A percentile compares a stretch with the other conserved stretches of the same genome.
phyloP scores from a whole-genome alignment of 2,888 invertebrate species.

The Drosophila rellima region DNA sequence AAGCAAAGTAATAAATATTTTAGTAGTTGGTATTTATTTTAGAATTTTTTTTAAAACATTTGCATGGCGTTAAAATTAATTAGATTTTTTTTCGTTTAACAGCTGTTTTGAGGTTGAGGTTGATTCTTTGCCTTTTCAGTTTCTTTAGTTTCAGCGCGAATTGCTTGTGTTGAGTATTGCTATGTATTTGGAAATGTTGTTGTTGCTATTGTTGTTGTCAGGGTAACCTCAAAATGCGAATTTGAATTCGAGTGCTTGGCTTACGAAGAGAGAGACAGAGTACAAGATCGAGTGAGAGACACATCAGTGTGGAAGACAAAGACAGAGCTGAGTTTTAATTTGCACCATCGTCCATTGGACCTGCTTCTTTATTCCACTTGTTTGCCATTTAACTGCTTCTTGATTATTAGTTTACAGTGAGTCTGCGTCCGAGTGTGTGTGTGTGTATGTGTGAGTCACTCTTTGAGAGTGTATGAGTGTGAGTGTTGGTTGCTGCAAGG shows the following conservation, averaged over 20 bases:
- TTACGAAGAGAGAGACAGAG: conserved; percentile 3
- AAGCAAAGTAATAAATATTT: conserved; percentile 12
- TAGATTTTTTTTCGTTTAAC: conserved; percentile 54
- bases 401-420: conserved; percentile 66
- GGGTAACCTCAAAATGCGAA: conserved; percentile 70
- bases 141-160: conserved; percentile 42
- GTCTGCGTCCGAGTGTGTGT: conserved; percentile 1
- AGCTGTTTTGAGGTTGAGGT: conserved; percentile 80
- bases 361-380: conserved; percentile 63
- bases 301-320: conserved; percentile 8
- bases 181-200: conserved; percentile 21
- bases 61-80: conserved; percentile 66
- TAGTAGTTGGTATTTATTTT: conserved; percentile 23
- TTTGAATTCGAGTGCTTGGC: conserved; percentile 54
- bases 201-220: conserved; percentile 37
- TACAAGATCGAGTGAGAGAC: not conserved
- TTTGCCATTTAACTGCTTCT: conserved; percentile 80
- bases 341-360: conserved; percentile 45
- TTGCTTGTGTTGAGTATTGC: conserved; percentile 24
- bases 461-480: conserved; percentile 20
- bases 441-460: conserved; percentile 19
- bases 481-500: conserved; percentile 59
- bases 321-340: conserved; percentile 28
- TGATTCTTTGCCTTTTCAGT: conserved; percentile 67
- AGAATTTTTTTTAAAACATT: conserved; percentile 59